Evolutionary conservation across 2,888 invertebrate species (phyloP).

Genomic region (Drosophila parthenogenetica): DNA sequence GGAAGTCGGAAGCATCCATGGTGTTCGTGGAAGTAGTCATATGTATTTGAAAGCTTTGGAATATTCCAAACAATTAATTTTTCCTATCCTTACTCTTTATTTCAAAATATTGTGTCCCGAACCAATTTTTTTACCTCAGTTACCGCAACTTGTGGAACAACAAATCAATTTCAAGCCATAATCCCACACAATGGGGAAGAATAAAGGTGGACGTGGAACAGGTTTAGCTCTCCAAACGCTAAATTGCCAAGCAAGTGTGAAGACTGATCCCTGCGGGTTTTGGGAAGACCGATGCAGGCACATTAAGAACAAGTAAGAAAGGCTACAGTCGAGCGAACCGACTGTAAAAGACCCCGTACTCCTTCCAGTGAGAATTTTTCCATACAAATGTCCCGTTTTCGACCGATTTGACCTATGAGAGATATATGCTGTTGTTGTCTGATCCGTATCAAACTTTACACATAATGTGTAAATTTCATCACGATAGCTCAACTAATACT

Average conservation of each 20-base stretch:
- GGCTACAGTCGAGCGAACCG: no score
- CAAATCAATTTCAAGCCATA: constrained; percentile 43
- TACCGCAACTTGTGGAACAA: constrained; percentile 10
- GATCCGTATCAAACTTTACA: no score
- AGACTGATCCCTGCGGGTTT: not conserved
- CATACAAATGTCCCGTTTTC: no score
- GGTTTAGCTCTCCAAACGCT: constrained; percentile 47
- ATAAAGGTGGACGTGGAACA: constrained; percentile 32
- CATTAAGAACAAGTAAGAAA: no score
- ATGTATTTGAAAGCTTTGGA: constrained; percentile 8
- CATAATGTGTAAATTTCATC: no score
- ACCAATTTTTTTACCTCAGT: constrained; percentile 12
- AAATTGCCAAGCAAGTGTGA: constrained; percentile 33
- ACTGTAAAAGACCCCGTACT: no score
- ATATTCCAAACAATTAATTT: not conserved
- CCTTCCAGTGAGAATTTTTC: no score
- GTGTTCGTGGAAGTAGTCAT: constrained; percentile 49
- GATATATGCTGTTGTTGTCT: no score
- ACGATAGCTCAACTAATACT: no score
- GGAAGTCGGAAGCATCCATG: constrained; percentile 61
- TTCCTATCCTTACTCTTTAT: no score
- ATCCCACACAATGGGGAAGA: constrained; percentile 63
- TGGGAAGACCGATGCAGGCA: constrained; percentile 62
- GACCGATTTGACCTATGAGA: no score
- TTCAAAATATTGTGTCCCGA: no score